Base-by-base conservation (phyloP, 1,140 invertebrate species). In the Leptestheria dahalacensis region DNA sequence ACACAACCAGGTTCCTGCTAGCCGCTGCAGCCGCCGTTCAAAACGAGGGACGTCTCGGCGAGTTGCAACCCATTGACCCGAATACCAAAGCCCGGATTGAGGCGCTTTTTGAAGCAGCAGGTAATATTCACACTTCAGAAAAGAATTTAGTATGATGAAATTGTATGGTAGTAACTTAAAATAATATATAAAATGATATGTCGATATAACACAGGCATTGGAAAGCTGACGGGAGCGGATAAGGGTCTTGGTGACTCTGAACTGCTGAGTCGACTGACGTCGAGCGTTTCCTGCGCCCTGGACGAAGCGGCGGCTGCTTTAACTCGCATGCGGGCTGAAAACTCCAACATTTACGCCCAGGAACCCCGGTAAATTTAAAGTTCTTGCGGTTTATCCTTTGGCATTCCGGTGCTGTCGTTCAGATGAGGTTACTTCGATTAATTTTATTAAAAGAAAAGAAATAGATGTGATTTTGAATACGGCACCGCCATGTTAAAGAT, bases 251-350 rank as follows among this genome's bases (percentile, higher is more conserved):
- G 56, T 21, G 58, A 60, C 73, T 84, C 85, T 68, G 84, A 88
- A 72, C 87, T 90, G 59, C 75, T 91, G 48, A 76, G 85, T 65
- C 81, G 86, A 64, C 75, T 91, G 66, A 90, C 88, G 61, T 90
- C 88, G 21, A 87, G 85, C 65, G 89, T 93, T 57, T 91, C 88
- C 66, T 91, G 87, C 77, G 89, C 92, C 53, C 79, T 97, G 63
- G 92, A 95, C 77, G 92, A 96, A 76, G 92, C 92, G 51, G 92
- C 91, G 54, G 90, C 91, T 64, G 91, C 91, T 58, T 78, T 96
- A 50, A 95, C 90, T 56, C 83, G 90, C 69, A 96, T 95, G 91
- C 82, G 91, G 67, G 86, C 82, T 69, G 90, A 92, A 70, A 84
- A 79, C 66, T 61, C 76, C 77, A 28, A 70, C 71, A 55, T 29